phyloP scores from a whole-genome alignment of 2,113 vertebrate species.

The Pygoscelis adeliae region DNA sequence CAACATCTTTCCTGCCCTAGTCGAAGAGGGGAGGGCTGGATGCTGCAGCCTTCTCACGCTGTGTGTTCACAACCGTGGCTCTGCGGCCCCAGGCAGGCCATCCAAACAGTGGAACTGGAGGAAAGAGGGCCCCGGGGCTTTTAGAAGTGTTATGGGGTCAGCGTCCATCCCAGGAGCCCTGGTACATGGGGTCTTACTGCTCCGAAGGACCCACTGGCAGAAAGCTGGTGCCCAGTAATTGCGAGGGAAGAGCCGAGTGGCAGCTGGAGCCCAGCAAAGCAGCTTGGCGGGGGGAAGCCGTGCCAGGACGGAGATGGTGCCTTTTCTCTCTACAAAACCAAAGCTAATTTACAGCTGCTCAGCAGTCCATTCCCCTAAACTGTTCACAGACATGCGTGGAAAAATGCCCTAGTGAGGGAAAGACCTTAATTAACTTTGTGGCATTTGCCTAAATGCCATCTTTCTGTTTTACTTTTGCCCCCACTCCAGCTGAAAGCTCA shows the following conservation, averaged over 20 bases:
- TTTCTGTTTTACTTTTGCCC: background rate
- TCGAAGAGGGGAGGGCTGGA: fast-evolving
- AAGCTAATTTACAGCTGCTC: background rate
- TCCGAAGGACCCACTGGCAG: background rate
- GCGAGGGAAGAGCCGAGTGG: background rate
- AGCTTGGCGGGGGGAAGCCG: background rate
- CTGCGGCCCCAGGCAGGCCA: background rate
- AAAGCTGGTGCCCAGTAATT: background rate
- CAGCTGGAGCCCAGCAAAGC: background rate
- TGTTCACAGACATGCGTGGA: fast-evolving
- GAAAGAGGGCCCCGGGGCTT: background rate
- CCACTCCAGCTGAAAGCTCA: background rate
- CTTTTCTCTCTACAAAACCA: background rate
- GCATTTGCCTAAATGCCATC: background rate
- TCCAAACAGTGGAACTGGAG: fast-evolving
- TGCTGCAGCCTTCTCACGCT: background rate
- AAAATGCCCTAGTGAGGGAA: background rate
- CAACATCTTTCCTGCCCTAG: fast-evolving
- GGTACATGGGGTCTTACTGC: background rate
- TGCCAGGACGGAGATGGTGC: background rate
- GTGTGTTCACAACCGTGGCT: fast-evolving
- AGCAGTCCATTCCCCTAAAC: background rate
- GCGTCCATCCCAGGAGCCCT: background rate
- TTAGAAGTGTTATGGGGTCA: fast-evolving
- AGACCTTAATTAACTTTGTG: background rate